phyloP scores from a whole-genome alignment of 2,113 vertebrate species.

The Microcebus ravelobensis region DNA sequence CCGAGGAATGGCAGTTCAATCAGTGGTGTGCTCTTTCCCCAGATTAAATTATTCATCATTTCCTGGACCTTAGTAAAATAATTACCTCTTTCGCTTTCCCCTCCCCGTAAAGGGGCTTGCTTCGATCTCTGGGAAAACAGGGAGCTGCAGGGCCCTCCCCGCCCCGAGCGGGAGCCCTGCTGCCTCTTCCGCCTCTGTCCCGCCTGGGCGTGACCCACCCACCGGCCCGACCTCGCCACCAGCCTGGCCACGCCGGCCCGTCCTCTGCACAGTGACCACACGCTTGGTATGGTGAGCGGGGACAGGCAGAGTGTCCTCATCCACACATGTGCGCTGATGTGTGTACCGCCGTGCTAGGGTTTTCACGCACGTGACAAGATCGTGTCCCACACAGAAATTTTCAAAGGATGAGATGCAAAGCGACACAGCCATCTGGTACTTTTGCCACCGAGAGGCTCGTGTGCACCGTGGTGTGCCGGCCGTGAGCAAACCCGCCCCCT shows the following conservation, averaged over 20 bases:
- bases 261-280: accelerated
- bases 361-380: neutral
- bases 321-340: no score
- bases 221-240: neutral
- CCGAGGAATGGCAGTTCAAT: neutral
- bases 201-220: accelerated
- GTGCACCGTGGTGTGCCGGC: accelerated
- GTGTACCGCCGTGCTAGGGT: accelerated
- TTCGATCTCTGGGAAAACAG: slow-evolving; percentile 41
- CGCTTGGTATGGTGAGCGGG: accelerated
- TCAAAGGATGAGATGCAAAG: accelerated
- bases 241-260: neutral
- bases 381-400: neutral
- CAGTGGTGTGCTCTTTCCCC: slow-evolving; percentile 29
- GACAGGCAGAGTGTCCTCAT: accelerated
- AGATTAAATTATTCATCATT: slow-evolving; percentile 77
- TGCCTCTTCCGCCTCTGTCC: accelerated
- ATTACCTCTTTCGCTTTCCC: slow-evolving; percentile 64
- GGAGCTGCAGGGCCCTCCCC: neutral
- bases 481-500: accelerated
- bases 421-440: accelerated
- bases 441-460: accelerated
- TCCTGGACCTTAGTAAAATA: slow-evolving; percentile 78
- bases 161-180: accelerated
- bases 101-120: neutral